Evolutionary conservation across 1,140 invertebrate genomes (phyloP).

Genomic region (Cydia pomonella): DNA sequence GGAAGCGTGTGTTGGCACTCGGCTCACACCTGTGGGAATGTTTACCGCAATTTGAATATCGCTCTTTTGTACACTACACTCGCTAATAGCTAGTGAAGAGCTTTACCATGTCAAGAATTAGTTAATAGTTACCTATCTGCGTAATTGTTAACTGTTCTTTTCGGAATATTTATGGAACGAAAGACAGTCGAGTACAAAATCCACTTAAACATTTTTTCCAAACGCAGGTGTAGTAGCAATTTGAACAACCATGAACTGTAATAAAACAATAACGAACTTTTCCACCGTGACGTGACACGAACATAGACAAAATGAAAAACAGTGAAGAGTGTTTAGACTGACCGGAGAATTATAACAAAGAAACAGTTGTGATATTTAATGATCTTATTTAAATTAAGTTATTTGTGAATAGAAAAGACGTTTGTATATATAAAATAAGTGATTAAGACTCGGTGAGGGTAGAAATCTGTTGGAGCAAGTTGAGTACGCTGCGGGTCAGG

Average conservation of each 20-base stretch:
- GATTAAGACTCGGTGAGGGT: constrained; percentile 7
- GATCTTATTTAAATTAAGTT: constrained; percentile 65
- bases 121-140: constrained; percentile 45
- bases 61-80: constrained; percentile 38
- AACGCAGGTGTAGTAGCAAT: constrained; percentile 41
- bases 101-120: constrained; percentile 53
- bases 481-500: constrained; percentile 47
- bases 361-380: constrained; percentile 75
- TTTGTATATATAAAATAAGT: constrained; percentile 51
- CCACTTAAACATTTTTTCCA: constrained; percentile 39
- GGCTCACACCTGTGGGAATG: constrained; percentile 73
- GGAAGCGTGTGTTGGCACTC: constrained; percentile 70
- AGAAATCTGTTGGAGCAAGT: constrained; percentile 39
- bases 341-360: constrained; percentile 43
- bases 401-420: constrained; percentile 51
- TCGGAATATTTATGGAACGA: constrained; percentile 20
- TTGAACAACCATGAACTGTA: constrained; percentile 58
- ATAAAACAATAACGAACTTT: constrained; percentile 51
- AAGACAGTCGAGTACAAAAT: constrained; percentile 49
- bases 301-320: constrained; percentile 74
- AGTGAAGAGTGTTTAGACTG: constrained; percentile 77
- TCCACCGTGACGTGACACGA: constrained; percentile 65
- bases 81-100: constrained; percentile 43
- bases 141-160: constrained; percentile 20
- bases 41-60: constrained; percentile 61